Percentiles rank a stretch among this genome's conserved stretches.
Conservation (phyloP, 2,888 invertebrate genomes). For the Acrocyrtus sp. region DNA sequence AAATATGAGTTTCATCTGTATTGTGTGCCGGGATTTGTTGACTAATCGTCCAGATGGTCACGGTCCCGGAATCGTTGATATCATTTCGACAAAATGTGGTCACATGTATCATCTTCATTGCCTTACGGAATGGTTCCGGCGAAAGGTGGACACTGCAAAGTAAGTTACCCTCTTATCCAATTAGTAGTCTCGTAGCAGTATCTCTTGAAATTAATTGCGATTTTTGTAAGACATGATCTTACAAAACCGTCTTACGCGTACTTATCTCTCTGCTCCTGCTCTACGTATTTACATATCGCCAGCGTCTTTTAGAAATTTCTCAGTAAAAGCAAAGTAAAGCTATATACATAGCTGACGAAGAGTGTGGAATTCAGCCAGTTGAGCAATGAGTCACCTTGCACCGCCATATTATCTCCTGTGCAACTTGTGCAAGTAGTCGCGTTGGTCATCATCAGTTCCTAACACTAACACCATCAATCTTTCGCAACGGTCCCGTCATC, state of each 20-base stretch:
- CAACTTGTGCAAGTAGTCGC: neutral
- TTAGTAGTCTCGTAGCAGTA: too few species aligned
- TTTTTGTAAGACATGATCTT: too few species aligned
- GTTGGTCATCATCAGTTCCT: neutral
- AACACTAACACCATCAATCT: neutral
- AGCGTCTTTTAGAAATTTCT: too few species aligned
- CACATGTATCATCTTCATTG: conserved; percentile 57
- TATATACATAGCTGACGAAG: too few species aligned
- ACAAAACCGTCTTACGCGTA: neutral
- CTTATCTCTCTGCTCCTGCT: neutral
- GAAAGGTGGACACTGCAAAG: conserved; percentile 58
- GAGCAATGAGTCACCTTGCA: too few species aligned
- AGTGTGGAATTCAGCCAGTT: too few species aligned
- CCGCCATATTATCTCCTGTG: too few species aligned
- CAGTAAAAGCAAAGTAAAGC: neutral
- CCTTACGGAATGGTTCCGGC: conserved; percentile 59
- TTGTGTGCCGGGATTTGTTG: conserved; percentile 60
- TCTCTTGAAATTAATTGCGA: neutral
- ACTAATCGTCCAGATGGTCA: conserved; percentile 59
- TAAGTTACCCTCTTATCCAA: conserved; percentile 37
- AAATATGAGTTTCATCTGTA: conserved; percentile 62
- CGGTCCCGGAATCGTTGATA: conserved; percentile 54
- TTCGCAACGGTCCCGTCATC: neutral
- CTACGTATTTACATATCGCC: too few species aligned
- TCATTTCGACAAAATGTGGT: conserved; percentile 60